Base-by-base conservation (phyloP, 2,888 invertebrate genomes). In the Caenorhabditis imperialis region DNA sequence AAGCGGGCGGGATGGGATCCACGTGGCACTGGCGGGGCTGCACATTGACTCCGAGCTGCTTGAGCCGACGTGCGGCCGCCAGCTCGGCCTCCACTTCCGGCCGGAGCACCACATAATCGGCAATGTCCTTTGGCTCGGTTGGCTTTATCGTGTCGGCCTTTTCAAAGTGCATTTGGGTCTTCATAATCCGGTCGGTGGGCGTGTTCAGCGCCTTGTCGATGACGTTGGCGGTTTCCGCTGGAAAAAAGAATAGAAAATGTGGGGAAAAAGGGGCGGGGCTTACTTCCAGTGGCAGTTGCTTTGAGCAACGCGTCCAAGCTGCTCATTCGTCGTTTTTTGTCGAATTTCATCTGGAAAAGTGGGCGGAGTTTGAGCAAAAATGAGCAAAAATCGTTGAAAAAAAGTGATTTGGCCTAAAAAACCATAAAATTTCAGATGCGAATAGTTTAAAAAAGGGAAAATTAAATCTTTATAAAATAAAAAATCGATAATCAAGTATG, bases 231-330 rank as follows among this genome's bases (percentile, higher is more conserved):
- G 55, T 20, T 18, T 62, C 62, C n/a, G 14, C 67, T 67, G 65
- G 14, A 63, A 55, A 5, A n/a, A n/a, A n/a, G n/a, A n/a, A n/a
- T n/a, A n/a, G n/a, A n/a, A n/a, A n/a, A n/a, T n/a, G n/a, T n/a
- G n/a, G n/a, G n/a, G n/a, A n/a, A n/a, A n/a, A n/a, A n/a, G n/a
- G n/a, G n/a, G n/a, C n/a, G n/a, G n/a, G n/a, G n/a, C n/a, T n/a
- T n/a, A 70, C 63, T 62, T 63, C 75, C 75, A 1, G 63, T 55
- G 12, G 75, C 78, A 4, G 73, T 73, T 44, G 70, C 73, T 53
- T 75, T 78, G 4, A 78, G 51, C 27, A 78, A 27, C 3, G 65
- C 67, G 53, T 84, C 84, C 42, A 77, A 50, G 50, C 72, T 72
- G n/a, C 57, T 62, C 12, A 37, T 12, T 12, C n/a, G 42, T 22